Base-by-base conservation (phyloP, 2,113 vertebrate genomes). In the Notiomystis cincta region DNA sequence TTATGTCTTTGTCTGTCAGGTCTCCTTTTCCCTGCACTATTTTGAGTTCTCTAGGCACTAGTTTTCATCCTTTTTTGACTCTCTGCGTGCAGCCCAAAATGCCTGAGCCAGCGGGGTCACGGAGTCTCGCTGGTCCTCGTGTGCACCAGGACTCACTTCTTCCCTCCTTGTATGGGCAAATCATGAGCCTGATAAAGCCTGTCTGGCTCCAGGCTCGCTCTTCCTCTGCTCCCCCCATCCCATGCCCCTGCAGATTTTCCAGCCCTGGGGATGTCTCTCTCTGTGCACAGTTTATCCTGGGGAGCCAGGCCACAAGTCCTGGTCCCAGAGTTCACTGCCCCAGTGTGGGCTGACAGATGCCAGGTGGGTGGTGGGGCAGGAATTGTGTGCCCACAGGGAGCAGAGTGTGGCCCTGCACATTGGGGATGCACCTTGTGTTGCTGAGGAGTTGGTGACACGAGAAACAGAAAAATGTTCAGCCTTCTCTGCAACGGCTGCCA, bases 1-100 rank as follows among this genome's bases (percentile, higher is more conserved):
- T 89, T 56, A 15, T 2, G 48, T 84, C 93, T 91, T 85, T 75
- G 58, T 78, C 78, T 85, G 82, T 94, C 75, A 82, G 82, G 18
- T 60, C 66, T 69, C 37, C 72, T 93, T 85, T 91, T 69, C 37
- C 88, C 90, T 76, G n/a, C 83, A 69, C 82, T 95, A 25, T 95
- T 93, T 90, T 69, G 61, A 70, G 79, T 90, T 82, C 85, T 85
- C 53, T 61, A 72, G 73, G 87, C 40, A 45, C 57, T 65, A 40
- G 16, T 92, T 94, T 94, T 94, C 85, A 82, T 91, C 71, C 70
- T 84, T 90, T 96, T 95, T 94, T 94, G 90, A 90, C 78, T 87
- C 6, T 90, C 57, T 86, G 6, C 22, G 62, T 51, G 60, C 71
- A 86, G 88, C 82, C 91, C 40, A 57, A 61, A 69, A 64, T 0